A percentile compares a stretch with the other conserved stretches of the same genome.
Evolutionary conservation across 2,888 invertebrate genomes (phyloP).

Genomic region (Drosophila putrida): DNA sequence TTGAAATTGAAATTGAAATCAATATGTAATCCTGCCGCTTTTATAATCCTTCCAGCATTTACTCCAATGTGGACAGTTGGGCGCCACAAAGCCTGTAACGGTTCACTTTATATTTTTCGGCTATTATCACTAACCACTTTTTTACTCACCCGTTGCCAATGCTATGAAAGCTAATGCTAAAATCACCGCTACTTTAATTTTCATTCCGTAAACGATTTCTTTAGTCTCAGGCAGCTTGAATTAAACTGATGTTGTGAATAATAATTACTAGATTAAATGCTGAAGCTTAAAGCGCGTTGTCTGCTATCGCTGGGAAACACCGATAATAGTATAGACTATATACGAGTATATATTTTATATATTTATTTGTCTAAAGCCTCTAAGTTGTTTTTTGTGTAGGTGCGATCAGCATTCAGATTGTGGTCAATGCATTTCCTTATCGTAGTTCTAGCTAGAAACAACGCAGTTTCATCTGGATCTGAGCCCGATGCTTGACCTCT

Average conservation of each 20-base stretch:
- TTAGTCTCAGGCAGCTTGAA: not conserved
- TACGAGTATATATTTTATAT: not conserved
- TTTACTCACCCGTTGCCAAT: slow-evolving; percentile 38
- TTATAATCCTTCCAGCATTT: slow-evolving; percentile 52
- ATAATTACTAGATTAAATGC: slow-evolving; percentile 5
- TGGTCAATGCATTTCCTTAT: slow-evolving; percentile 26
- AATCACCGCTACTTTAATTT: slow-evolving; percentile 27
- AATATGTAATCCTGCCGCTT: slow-evolving; percentile 34
- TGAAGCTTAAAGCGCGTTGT: not conserved
- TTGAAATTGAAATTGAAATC: slow-evolving; percentile 2
- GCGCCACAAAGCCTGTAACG: slow-evolving; percentile 35
- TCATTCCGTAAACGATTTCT: slow-evolving; percentile 30
- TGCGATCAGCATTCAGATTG: slow-evolving; percentile 4
- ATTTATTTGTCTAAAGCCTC: not conserved
- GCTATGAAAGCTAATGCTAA: slow-evolving; percentile 20
- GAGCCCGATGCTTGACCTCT: slow-evolving; percentile 11
- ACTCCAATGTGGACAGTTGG: slow-evolving; percentile 41
- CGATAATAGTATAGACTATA: not conserved
- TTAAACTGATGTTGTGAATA: slow-evolving; percentile 25
- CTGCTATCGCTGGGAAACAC: not conserved
- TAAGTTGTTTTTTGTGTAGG: slow-evolving; percentile 17
- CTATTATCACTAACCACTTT: not conserved
- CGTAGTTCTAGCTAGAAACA: slow-evolving; percentile 13
- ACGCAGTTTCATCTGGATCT: slow-evolving; percentile 8
- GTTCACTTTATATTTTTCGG: not conserved